Conservation (phyloP, 2,888 invertebrate genomes). For the Yponomeuta evonymella region DNA sequence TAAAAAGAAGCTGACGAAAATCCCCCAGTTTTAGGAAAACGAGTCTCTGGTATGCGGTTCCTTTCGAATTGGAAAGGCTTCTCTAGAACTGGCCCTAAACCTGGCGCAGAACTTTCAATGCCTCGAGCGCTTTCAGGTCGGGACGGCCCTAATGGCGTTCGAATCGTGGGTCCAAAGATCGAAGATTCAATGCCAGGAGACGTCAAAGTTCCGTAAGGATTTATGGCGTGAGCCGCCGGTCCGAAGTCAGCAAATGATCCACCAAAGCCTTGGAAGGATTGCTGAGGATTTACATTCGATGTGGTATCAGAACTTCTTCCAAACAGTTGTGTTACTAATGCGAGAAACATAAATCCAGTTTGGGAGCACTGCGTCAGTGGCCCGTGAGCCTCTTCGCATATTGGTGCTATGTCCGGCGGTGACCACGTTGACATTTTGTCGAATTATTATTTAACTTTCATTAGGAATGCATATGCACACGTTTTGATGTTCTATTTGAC, state of each 20-base stretch:
- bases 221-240: background rate
- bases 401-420: constrained; percentile 72
- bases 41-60: background rate
- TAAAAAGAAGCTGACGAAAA: constrained; percentile 36
- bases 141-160: constrained; percentile 1
- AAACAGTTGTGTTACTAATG: constrained; percentile 74
- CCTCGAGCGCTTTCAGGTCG: background rate
- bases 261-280: background rate
- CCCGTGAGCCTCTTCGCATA: constrained; percentile 71
- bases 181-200: constrained; percentile 21
- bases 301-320: constrained; percentile 65
- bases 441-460: background rate
- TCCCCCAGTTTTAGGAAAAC: constrained; percentile 27
- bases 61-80: constrained; percentile 27
- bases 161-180: constrained; percentile 18
- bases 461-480: background rate
- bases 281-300: constrained; percentile 22
- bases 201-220: constrained; percentile 12
- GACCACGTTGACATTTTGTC: constrained; percentile 58
- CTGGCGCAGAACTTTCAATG: constrained; percentile 17
- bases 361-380: constrained; percentile 76
- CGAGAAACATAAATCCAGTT: constrained; percentile 75
- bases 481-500: no score
- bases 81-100: constrained; percentile 28
- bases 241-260: background rate